Evolutionary conservation across 1,140 invertebrate genomes (phyloP).

Genomic region (Lanistes nyassanus): DNA sequence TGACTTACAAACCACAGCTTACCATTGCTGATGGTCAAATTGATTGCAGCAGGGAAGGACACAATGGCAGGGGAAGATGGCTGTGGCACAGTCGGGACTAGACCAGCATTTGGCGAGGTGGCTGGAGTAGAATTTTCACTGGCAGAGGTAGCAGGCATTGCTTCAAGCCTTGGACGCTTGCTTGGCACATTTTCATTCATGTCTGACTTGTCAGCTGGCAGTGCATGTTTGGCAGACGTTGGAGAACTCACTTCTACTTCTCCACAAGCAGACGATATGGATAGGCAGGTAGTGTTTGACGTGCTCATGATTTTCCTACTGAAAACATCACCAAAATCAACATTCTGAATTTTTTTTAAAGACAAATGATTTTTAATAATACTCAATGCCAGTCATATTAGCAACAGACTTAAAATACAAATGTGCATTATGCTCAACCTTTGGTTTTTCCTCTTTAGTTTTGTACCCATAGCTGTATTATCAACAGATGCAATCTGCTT

Average conservation of each 20-base stretch:
- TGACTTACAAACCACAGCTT: neutral
- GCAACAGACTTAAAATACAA: too few species aligned
- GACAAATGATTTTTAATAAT: too few species aligned
- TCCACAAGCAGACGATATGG: neutral
- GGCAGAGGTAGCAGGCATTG: neutral
- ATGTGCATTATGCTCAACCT: too few species aligned
- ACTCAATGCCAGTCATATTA: too few species aligned
- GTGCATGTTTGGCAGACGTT: neutral
- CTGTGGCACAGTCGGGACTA: neutral
- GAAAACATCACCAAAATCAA: too few species aligned
- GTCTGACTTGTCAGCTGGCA: neutral
- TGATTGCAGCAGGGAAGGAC: conserved; percentile 29
- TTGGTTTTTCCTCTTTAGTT: too few species aligned
- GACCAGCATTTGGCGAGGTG: neutral
- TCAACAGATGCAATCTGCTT: too few species aligned
- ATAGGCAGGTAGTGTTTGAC: too few species aligned
- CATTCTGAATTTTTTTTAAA: too few species aligned
- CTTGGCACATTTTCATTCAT: conserved; percentile 1
- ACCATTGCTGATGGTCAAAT: conserved; percentile 45
- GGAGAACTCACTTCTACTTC: neutral
- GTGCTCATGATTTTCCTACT: too few species aligned
- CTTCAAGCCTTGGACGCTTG: neutral
- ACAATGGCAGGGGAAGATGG: conserved; percentile 1
- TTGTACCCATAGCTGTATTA: too few species aligned
- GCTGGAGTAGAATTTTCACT: neutral